Evolutionary conservation across 2,888 invertebrate genomes (phyloP).

Genomic region (Idaea straminata): DNA sequence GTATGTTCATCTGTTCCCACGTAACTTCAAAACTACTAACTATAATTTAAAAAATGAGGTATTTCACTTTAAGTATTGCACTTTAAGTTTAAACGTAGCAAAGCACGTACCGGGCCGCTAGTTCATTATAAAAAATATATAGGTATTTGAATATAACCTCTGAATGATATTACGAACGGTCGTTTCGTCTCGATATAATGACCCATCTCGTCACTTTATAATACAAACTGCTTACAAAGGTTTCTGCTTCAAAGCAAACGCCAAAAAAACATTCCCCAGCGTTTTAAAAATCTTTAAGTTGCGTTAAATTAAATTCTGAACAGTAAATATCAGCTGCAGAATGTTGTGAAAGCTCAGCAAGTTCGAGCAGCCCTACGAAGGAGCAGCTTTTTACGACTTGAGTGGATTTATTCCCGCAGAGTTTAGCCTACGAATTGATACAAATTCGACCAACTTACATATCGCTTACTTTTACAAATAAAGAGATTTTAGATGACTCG

Average conservation of each 20-base stretch:
- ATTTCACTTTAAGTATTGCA: too few relatives aligned
- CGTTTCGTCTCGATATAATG: too few relatives aligned
- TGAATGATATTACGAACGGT: too few relatives aligned
- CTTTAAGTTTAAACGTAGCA: too few relatives aligned
- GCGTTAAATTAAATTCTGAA: background rate
- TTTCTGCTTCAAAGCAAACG: background rate
- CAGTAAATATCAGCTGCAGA: background rate
- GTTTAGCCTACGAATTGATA: slow-evolving; percentile 21
- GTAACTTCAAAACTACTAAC: too few relatives aligned
- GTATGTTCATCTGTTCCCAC: too few relatives aligned
- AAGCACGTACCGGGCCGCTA: too few relatives aligned
- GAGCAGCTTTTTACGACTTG: slow-evolving; percentile 16
- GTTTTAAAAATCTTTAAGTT: background rate
- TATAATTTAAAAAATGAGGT: too few relatives aligned
- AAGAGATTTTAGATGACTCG: slow-evolving; percentile 13
- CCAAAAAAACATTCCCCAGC: background rate
- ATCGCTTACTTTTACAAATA: slow-evolving; percentile 18
- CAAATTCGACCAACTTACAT: slow-evolving; percentile 16
- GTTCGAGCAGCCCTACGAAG: slow-evolving; percentile 10
- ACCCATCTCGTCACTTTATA: background rate
- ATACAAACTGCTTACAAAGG: background rate
- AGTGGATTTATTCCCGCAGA: slow-evolving; percentile 16
- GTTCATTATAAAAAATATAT: too few relatives aligned
- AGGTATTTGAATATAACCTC: too few relatives aligned
- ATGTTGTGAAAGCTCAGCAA: slow-evolving; percentile 1